These are phyloP conservation scores for Globicephala melas DNA, from an alignment of 2,113 vertebrate genomes.

Conservation along the genomic window DNA sequence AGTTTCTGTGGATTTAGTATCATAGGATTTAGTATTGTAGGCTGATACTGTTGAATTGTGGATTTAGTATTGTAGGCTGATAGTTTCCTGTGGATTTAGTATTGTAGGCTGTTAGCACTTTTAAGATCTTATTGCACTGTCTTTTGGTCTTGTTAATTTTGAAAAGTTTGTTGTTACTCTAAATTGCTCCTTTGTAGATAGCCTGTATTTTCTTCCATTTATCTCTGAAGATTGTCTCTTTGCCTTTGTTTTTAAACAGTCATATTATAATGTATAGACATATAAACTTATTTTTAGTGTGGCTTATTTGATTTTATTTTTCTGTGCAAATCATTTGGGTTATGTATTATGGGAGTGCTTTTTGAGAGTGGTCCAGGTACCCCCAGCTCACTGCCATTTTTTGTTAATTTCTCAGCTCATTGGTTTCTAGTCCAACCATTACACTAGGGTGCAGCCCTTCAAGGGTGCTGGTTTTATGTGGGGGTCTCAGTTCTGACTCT, in stretches of 20 bases:
- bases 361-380: neutral
- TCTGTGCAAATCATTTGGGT: neutral
- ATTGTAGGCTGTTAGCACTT: neutral
- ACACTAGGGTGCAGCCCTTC: neutral
- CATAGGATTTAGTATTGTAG: neutral
- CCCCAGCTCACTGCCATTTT: neutral
- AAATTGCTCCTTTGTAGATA: neutral
- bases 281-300: constrained; percentile 8
- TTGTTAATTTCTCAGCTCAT: neutral
- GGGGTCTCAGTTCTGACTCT: neutral
- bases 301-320: neutral
- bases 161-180: neutral
- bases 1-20: neutral
- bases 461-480: neutral
- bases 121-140: neutral
- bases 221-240: neutral
- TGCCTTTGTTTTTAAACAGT: neutral
- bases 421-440: neutral
- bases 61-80: neutral
- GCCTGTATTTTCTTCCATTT: neutral
- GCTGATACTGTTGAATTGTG: neutral
- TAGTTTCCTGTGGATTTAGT: neutral
- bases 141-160: constrained; percentile 1
- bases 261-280: neutral
- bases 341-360: neutral